phyloP scores from a whole-genome alignment of 2,797 vertebrate genomes.

The Hypotaenidia okinawae region DNA sequence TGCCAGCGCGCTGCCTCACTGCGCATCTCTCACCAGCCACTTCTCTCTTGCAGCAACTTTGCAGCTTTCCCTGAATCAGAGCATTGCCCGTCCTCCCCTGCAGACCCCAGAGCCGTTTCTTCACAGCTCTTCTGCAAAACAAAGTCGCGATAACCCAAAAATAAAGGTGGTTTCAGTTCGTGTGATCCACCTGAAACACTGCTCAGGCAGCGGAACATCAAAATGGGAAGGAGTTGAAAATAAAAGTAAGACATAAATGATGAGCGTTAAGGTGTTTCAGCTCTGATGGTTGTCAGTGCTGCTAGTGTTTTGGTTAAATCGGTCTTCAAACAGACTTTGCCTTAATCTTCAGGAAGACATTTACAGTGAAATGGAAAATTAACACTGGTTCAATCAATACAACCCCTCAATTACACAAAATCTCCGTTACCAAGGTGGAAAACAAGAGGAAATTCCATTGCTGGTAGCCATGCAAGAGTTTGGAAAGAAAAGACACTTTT shows the following conservation, averaged over 20 bases:
- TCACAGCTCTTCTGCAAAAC: background rate
- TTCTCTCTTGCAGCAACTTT: rapidly evolving
- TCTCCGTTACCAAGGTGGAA: background rate
- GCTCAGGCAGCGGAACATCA: background rate
- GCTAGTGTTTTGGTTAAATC: background rate
- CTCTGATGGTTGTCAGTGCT: background rate
- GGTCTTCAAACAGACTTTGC: background rate
- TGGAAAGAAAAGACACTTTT: background rate
- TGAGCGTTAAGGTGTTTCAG: background rate
- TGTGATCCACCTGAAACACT: background rate
- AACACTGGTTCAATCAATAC: background rate
- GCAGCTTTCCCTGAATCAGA: background rate
- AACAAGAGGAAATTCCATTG: background rate
- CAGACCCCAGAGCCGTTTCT: background rate
- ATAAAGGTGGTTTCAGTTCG: background rate
- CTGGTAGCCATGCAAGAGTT: background rate
- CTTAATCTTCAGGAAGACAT: background rate
- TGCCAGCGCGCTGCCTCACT: background rate
- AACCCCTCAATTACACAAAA: background rate
- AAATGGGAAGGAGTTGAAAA: background rate
- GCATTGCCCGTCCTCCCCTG: background rate
- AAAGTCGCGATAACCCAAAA: background rate
- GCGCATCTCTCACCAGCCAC: background rate
- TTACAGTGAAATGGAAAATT: background rate
- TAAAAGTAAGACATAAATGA: background rate